Percentiles rank a stretch among this genome's conserved stretches.
phyloP scores from a whole-genome alignment of 2,888 invertebrate species.

The Anodontia alba region DNA sequence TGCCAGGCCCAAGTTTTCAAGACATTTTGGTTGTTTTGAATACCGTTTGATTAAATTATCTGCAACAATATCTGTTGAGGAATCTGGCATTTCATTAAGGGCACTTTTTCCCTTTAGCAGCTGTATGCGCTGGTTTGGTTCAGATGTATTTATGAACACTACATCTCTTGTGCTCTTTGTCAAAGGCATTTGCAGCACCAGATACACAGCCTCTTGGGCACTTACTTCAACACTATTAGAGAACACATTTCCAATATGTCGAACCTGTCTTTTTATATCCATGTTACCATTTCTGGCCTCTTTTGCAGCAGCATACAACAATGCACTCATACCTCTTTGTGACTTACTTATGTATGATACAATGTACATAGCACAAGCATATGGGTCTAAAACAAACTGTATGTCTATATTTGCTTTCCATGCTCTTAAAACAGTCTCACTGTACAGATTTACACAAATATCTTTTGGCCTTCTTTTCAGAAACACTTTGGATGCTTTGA shows the following conservation, averaged over 20 bases:
- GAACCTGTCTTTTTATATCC: conserved; percentile 53
- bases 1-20: conserved; percentile 52
- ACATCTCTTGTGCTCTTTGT: conserved; percentile 37
- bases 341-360: conserved; percentile 33
- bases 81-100: conserved; percentile 50
- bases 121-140: conserved; percentile 59
- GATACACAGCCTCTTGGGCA: conserved; percentile 67
- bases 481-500: conserved; percentile 51
- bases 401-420: conserved; percentile 59
- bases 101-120: conserved; percentile 64
- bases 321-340: conserved; percentile 29
- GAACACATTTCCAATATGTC: conserved; percentile 59
- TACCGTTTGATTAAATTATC: conserved; percentile 44
- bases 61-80: conserved; percentile 34
- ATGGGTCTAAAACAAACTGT: conserved; percentile 51
- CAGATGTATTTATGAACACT: conserved; percentile 60
- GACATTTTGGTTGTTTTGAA: conserved; percentile 47
- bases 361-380: conserved; percentile 44
- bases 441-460: conserved; percentile 50
- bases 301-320: conserved; percentile 45
- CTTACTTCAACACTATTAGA: conserved; percentile 53
- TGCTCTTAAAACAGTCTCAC: conserved; percentile 24
- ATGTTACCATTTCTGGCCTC: conserved; percentile 57
- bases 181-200: conserved; percentile 59
- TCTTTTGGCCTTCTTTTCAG: conserved; percentile 44